Evolutionary conservation across 2,797 vertebrate genomes (phyloP), one percentile per base, ranked within the genome.

Genomic region (Thripadectes ignobilis): DNA sequence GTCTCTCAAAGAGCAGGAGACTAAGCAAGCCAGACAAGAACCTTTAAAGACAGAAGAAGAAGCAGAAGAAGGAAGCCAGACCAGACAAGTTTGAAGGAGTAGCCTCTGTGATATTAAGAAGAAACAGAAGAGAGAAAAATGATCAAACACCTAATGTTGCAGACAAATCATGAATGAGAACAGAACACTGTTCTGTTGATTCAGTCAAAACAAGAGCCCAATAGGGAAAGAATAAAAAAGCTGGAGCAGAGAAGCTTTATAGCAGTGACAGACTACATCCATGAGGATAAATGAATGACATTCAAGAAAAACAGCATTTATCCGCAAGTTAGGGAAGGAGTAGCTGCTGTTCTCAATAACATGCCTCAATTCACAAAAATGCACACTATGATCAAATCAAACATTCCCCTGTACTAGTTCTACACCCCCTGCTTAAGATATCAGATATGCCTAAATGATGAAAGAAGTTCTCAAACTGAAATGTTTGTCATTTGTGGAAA

Each of bases 91-190:
- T n/a, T 73, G 69, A 91, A 87, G 73, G 36, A 89, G 20, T 27
- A 76, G 45, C 67, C 62, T 62, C 51, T 51, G 67, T 63, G 89
- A 88, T 85, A 87, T 3, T 36, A 66, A 73, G 39, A 65, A 79
- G 75, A 80, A 52, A n/a, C 1, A 45, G 57, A 63, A 71, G 32
- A 67, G 29, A 88, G 23, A 68, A 71, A 67, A 82, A 81, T 10
- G 10, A 92, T 91, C 79, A 84, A 93, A 88, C 39, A 66, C 24
- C n/a, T 85, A 41, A 69, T 63, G 69, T 52, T 74, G 85, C 75
- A 89, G 78, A 84, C 45, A 9, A 88, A 84, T 46, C 89, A 78
- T 81, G 82, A 88, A 91, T 84, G 52, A 92, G 91, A 91, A 88
- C 32, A 94, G 63, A 93, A 82, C 22, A 23, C 1, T 1, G 26